These are phyloP conservation scores for Crocallis elinguaria DNA, from an alignment of 2,888 invertebrate species.

Conservation along the genomic window DNA sequence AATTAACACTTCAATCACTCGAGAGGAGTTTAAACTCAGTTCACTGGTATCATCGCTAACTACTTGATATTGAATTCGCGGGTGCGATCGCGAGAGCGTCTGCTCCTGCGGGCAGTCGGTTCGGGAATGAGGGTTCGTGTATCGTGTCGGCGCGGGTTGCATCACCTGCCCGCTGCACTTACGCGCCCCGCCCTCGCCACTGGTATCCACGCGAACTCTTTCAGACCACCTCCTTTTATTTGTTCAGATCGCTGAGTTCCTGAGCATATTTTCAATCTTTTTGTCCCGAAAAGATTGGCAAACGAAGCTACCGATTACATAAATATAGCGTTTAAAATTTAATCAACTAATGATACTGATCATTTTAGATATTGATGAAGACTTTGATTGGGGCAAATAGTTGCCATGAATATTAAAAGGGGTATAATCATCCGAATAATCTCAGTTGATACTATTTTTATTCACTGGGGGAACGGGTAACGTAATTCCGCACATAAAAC, in stretches of 20 bases:
- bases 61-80: background rate
- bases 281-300: background rate
- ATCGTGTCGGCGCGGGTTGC: slow-evolving; percentile 54
- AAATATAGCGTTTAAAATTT: too few relatives aligned
- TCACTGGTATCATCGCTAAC: background rate
- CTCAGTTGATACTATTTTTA: slow-evolving; percentile 12
- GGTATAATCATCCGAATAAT: slow-evolving; percentile 7
- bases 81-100: slow-evolving; percentile 37
- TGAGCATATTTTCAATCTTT: slow-evolving; percentile 2
- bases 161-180: slow-evolving; percentile 66
- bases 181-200: slow-evolving; percentile 66
- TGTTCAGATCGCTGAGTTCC: slow-evolving; percentile 6
- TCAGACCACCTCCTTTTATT: slow-evolving; percentile 13
- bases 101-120: slow-evolving; percentile 48
- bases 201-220: slow-evolving; percentile 40
- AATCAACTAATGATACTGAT: background rate
- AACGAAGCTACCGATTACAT: background rate
- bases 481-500: slow-evolving; percentile 27
- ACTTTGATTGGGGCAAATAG: too few relatives aligned
- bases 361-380: background rate
- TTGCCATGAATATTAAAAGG: too few relatives aligned
- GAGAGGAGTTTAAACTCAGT: background rate
- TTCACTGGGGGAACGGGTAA: slow-evolving; percentile 11
- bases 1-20: slow-evolving; percentile 20
- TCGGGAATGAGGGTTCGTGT: slow-evolving; percentile 58